Conservation (phyloP, 2,888 invertebrate genomes). For the Eumerus sabulonum region DNA sequence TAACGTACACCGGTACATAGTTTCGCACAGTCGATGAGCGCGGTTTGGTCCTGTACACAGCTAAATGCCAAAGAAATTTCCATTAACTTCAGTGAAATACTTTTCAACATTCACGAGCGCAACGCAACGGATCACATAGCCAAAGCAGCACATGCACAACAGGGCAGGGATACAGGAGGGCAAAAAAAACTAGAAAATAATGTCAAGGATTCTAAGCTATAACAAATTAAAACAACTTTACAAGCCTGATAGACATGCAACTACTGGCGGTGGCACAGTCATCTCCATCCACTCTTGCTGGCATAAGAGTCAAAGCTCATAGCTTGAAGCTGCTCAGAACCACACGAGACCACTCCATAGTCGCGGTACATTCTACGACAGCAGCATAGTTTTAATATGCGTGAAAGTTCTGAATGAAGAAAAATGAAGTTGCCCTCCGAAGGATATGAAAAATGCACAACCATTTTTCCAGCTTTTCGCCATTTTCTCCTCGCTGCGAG, state of each 20-base stretch:
- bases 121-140: conserved; percentile 3
- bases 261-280: conserved; percentile 1
- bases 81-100: conserved; percentile 66
- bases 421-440: conserved; percentile 67
- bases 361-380: neutral
- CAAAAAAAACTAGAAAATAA: conserved; percentile 38
- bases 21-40: neutral
- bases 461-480: conserved; percentile 59
- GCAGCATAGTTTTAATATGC: conserved; percentile 66
- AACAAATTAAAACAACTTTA: conserved; percentile 69
- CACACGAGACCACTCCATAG: too few species aligned
- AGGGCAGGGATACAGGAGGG: too few species aligned
- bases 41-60: conserved; percentile 23
- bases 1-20: conserved; percentile 2
- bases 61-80: conserved; percentile 67
- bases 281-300: too few species aligned
- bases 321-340: too few species aligned
- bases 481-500: conserved; percentile 2
- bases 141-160: too few species aligned
- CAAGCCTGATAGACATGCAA: conserved; percentile 66
- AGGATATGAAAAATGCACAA: conserved; percentile 67
- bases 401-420: conserved; percentile 68
- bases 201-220: conserved; percentile 67
- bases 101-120: conserved; percentile 59
- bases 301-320: too few species aligned